Evolutionary conservation across 2,113 vertebrate genomes (phyloP).

Genomic region (Zosterops lateralis): DNA sequence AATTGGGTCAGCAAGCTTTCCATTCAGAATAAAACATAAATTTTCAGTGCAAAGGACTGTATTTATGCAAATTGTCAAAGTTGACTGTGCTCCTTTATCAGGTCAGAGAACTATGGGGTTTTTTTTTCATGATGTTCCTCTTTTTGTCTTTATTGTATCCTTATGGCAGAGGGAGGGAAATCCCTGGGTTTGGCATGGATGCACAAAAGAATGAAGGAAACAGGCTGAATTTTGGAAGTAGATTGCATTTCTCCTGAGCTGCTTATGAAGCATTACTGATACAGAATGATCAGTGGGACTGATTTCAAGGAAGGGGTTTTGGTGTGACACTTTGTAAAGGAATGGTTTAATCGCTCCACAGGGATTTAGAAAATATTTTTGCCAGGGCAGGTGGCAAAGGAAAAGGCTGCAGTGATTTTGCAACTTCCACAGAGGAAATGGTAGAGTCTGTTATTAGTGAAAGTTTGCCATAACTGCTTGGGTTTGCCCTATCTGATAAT

Average conservation of each 20-base stretch:
- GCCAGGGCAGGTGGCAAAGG: conserved; percentile 78
- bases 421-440: conserved; percentile 75
- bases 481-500: conserved; percentile 83
- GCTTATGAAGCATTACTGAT: conserved; percentile 82
- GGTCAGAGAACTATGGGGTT: conserved; percentile 72
- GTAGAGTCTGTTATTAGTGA: conserved; percentile 53
- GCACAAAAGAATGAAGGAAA: not conserved
- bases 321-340: conserved; percentile 83
- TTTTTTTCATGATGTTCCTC: conserved; percentile 79
- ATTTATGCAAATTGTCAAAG: not conserved
- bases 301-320: conserved; percentile 80
- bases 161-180: not conserved
- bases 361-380: conserved; percentile 83
- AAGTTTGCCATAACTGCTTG: conserved; percentile 71
- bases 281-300: conserved; percentile 79
- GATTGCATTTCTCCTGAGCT: conserved; percentile 83
- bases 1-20: conserved; percentile 77
- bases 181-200: not conserved
- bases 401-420: conserved; percentile 80
- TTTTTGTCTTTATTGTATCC: conserved; percentile 71
- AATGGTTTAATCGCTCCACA: conserved; percentile 74
- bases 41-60: not conserved
- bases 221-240: conserved; percentile 67
- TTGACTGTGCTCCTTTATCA: conserved; percentile 11
- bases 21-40: conserved; percentile 66